A percentile compares a stretch with the other conserved stretches of the same genome.
Conservation (phyloP, 2,113 vertebrate genomes). For the Noturus placidus region DNA sequence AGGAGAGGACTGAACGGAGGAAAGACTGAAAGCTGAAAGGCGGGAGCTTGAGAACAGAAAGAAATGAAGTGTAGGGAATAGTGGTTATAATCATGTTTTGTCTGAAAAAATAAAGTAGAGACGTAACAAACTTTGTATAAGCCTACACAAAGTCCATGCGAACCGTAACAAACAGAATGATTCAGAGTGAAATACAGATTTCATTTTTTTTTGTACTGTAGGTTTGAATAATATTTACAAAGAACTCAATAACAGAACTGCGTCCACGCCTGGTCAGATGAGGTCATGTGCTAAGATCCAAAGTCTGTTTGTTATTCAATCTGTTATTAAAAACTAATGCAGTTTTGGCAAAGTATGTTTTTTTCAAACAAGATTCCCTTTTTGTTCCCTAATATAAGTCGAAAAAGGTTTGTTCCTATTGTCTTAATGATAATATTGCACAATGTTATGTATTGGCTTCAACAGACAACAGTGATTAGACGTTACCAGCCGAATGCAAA, state of each 20-base stretch:
- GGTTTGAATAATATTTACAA: not conserved
- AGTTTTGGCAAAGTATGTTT: not conserved
- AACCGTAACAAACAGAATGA: not conserved
- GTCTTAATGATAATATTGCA: not conserved
- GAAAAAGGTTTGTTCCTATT: not conserved
- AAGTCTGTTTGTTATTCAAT: slow-evolving; percentile 9
- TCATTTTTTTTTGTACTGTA: not conserved
- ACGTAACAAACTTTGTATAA: not conserved
- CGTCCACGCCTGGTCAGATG: not conserved
- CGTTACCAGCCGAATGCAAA: not conserved
- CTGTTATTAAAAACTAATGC: slow-evolving; percentile 19
- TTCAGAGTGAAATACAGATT: not conserved
- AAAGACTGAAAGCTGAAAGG: slow-evolving; percentile 4
- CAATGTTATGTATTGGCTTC: not conserved
- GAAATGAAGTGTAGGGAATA: not conserved
- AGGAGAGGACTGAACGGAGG: slow-evolving; percentile 16
- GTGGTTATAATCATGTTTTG: slow-evolving; percentile 5
- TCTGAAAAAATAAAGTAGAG: not conserved
- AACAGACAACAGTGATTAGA: not conserved
- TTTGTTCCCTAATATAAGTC: not conserved
- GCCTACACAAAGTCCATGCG: not conserved
- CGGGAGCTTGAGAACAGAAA: not conserved
- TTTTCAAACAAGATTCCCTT: not conserved
- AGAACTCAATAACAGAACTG: not conserved
- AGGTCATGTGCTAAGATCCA: slow-evolving; percentile 2